A percentile compares a stretch with the other conserved stretches of the same genome.
phyloP scores from a whole-genome alignment of 2,113 vertebrate species.

The Stigmatopora argus region DNA sequence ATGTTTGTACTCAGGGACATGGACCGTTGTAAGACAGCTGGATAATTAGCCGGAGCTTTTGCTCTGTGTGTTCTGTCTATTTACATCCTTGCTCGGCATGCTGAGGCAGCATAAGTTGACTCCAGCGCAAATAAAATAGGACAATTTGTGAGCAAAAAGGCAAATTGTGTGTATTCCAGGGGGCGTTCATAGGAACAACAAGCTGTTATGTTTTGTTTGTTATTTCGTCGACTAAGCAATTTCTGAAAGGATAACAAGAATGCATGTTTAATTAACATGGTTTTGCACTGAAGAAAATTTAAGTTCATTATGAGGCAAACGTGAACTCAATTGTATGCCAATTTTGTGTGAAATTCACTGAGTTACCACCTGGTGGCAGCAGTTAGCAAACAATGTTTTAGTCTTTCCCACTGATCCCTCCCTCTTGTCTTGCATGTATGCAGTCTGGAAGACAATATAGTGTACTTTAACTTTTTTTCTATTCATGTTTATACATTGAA shows the following conservation, averaged over 20 bases:
- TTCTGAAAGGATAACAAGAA: slow-evolving; percentile 55
- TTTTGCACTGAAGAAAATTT: slow-evolving; percentile 30
- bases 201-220: slow-evolving; percentile 49
- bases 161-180: slow-evolving; percentile 52
- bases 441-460: not conserved
- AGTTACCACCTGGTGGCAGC: slow-evolving; percentile 64
- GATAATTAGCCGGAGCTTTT: slow-evolving; percentile 69
- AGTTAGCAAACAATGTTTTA: slow-evolving; percentile 28
- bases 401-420: no score
- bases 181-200: slow-evolving; percentile 47
- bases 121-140: slow-evolving; percentile 67
- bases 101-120: slow-evolving; percentile 62
- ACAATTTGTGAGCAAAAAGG: slow-evolving; percentile 77
- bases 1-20: slow-evolving; percentile 61
- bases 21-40: slow-evolving; percentile 53
- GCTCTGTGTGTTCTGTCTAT: slow-evolving; percentile 70
- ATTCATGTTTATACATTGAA: not conserved
- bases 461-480: not conserved
- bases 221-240: slow-evolving; percentile 60
- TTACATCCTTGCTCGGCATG: slow-evolving; percentile 69
- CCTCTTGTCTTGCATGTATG: not conserved
- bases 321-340: not conserved
- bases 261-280: not conserved
- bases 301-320: slow-evolving; percentile 19
- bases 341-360: slow-evolving; percentile 8